Base-by-base conservation (phyloP, 2,113 vertebrate genomes). In the Malurus alboscapulatus region DNA sequence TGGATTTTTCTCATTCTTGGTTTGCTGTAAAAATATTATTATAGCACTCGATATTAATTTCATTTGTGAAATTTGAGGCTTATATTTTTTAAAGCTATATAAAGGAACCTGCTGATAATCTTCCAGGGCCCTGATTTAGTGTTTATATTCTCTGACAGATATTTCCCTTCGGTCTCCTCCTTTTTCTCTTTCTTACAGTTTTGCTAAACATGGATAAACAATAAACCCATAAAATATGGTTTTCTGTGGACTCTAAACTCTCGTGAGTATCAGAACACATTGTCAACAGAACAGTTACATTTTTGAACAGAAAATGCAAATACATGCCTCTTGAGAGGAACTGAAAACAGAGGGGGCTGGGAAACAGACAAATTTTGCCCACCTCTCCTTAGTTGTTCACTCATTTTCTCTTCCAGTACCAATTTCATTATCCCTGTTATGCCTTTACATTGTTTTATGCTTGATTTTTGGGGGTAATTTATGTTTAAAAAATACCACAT, bases 271-370 rank as follows among this genome's bases (percentile, higher is more conserved):
- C 27, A 47, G 34, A 85, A 29, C 17, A 63, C 2, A 3, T 57
- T 61, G 51, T 75, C 1, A 1, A 54, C 58, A 80, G n/a, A 77
- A 44, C 0, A 0, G 12, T 55, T 69, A 30, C 2, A 32, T 26
- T 63, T 95, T 75, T 84, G 30, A 81, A 81, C 29, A 68, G 13
- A 22, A 73, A 77, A 86, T 67, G 38, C 10, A 2, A 1, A 58
- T 42, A 61, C 3, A n/a, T 14, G 2, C 27, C 14, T 54, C 16
- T 42, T 3, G 10, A 57, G 20, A 51, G 14, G 48, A 89, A n/a
- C 19, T 34, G 18, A 80, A 75, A 82, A 67, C 2, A 67, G 36
- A 30, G 32, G 15, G 11, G 73, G 54, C 7, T 22, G 20, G n/a
- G 32, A 62, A 91, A 53, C 3, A 2, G 17, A 16, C 3, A 21